A percentile compares a stretch with the other conserved stretches of the same genome.
Evolutionary conservation across 92 coral and sea anemone genomes (phyloP).

Genomic region (Zoanthus gigantus): DNA sequence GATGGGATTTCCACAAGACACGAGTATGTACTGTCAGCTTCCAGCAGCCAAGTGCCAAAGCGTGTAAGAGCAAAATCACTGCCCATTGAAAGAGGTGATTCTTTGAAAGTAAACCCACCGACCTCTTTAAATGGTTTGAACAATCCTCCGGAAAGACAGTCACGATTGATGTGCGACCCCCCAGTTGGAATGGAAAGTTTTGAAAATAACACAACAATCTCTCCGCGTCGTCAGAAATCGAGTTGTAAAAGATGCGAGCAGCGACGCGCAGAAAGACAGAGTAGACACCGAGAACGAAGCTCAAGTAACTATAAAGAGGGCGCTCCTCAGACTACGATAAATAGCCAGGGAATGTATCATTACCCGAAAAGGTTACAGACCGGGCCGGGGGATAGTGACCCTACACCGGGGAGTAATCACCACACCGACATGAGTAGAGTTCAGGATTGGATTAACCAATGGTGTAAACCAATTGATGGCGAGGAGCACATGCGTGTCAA

Average conservation of each 20-base stretch:
- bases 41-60: constrained; percentile 68
- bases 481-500: constrained; percentile 61
- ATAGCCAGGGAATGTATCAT: constrained; percentile 70
- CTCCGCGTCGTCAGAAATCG: constrained; percentile 63
- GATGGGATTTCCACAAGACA: constrained; percentile 66
- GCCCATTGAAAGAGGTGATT: constrained; percentile 73
- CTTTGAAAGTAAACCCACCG: constrained; percentile 89
- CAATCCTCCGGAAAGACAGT: constrained; percentile 45
- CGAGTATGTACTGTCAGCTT: constrained; percentile 79
- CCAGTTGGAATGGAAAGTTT: constrained; percentile 63
- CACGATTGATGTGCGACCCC: constrained; percentile 58
- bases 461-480: constrained; percentile 66
- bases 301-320: constrained; percentile 31
- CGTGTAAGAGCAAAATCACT: constrained; percentile 64
- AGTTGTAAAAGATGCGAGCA: constrained; percentile 77
- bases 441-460: constrained; percentile 77
- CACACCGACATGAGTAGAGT: constrained; percentile 74
- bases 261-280: constrained; percentile 66
- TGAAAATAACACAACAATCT: constrained; percentile 27
- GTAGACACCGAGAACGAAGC: constrained; percentile 42
- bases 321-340: constrained; percentile 44
- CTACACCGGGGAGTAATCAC: constrained; percentile 56
- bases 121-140: constrained; percentile 68
- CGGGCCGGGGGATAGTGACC: constrained; percentile 94
- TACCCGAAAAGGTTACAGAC: constrained; percentile 92